A percentile compares a stretch with the other conserved stretches of the same genome.
Conservation (phyloP, 2,797 vertebrate genomes). For the Leptatherina wallacei region DNA sequence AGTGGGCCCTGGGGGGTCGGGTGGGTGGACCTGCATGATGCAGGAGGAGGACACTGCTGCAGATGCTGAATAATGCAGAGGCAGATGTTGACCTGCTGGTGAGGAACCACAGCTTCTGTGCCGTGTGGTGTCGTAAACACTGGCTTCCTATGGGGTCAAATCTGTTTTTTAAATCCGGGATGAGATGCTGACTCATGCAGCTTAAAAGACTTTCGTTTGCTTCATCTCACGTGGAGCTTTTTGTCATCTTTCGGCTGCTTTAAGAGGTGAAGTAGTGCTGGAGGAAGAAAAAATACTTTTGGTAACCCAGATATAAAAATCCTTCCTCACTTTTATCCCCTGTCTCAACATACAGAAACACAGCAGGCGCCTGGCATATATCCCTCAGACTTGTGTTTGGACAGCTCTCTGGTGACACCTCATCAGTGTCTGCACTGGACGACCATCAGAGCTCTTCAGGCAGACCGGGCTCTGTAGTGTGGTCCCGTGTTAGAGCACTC, state of each 20-base stretch:
- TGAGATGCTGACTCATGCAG: constrained; percentile 62
- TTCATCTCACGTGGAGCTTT: constrained; percentile 13
- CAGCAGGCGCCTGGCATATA: constrained; percentile 52
- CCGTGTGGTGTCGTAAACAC: too few species aligned
- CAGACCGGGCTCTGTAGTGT: constrained; percentile 33
- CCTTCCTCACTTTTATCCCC: constrained; percentile 1
- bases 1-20: not conserved
- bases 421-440: constrained; percentile 52
- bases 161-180: constrained; percentile 35
- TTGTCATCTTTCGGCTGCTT: constrained; percentile 13
- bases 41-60: constrained; percentile 32
- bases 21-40: constrained; percentile 40
- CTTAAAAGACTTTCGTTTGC: constrained; percentile 38
- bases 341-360: constrained; percentile 18
- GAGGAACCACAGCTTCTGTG: not conserved
- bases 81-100: constrained; percentile 21
- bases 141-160: not conserved
- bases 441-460: constrained; percentile 38
- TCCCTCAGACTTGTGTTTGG: constrained; percentile 61
- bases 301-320: not conserved
- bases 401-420: constrained; percentile 64
- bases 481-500: constrained; percentile 34
- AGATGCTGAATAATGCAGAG: constrained; percentile 21
- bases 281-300: not conserved
- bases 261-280: not conserved